A percentile compares a stretch with the other conserved stretches of the same genome.
phyloP scores from a whole-genome alignment of 2,888 invertebrate species.

The Amphipyra berbera region DNA sequence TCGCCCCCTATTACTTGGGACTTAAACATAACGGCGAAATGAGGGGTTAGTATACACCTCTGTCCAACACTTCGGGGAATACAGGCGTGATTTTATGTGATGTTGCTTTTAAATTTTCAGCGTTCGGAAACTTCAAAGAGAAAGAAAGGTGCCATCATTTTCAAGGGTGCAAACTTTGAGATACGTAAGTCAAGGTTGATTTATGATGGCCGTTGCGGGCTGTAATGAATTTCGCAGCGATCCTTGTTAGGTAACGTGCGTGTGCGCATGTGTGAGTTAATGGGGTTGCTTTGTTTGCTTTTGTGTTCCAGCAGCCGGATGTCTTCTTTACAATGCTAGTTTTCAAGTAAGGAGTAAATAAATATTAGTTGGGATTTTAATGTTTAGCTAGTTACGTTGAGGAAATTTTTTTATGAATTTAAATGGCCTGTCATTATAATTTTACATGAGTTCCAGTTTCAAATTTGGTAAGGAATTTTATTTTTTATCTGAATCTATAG shows the following conservation, averaged over 20 bases:
- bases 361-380: constrained; percentile 21
- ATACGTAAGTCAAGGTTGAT: constrained; percentile 63
- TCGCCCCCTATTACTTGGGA: no score
- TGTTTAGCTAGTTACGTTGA: constrained; percentile 1
- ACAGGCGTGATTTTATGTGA: no score
- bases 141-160: background rate
- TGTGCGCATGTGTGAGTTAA: constrained; percentile 69
- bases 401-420: background rate
- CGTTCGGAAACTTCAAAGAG: background rate
- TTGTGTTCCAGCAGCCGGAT: constrained; percentile 55
- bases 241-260: constrained; percentile 77
- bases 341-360: constrained; percentile 36
- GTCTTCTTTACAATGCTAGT: constrained; percentile 52
- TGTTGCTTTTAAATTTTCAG: background rate
- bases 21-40: no score
- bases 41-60: no score
- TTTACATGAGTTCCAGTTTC: no score
- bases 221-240: constrained; percentile 79
- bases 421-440: background rate
- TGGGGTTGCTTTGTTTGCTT: constrained; percentile 72
- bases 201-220: constrained; percentile 65
- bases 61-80: no score
- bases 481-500: no score
- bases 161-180: constrained; percentile 57
- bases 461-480: no score